A percentile compares a stretch with the other conserved stretches of the same genome.
These are phyloP conservation scores for Alcedo quadribrachys DNA, from an alignment of 2,797 vertebrate species.

Conservation along the genomic window DNA sequence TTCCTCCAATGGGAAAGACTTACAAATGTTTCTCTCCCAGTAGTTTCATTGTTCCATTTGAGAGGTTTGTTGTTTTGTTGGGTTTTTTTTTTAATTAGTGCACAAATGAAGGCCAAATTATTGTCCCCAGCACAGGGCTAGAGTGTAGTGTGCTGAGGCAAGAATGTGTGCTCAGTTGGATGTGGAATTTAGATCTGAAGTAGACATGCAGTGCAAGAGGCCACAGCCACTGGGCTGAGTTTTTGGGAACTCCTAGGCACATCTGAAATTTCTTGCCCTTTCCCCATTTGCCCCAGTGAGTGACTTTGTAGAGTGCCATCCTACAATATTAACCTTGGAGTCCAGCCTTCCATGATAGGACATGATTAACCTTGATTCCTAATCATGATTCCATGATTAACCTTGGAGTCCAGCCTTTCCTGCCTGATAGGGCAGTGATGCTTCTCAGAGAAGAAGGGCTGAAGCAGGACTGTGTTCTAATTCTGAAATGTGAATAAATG, in stretches of 20 bases:
- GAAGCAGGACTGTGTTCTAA: background rate
- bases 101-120: background rate
- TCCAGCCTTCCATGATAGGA: background rate
- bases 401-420: background rate
- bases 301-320: background rate
- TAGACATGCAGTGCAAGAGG: background rate
- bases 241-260: background rate
- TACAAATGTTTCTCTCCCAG: background rate
- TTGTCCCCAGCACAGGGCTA: background rate
- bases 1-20: background rate
- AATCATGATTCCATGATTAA: background rate
- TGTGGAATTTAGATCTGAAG: background rate
- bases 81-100: background rate
- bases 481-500: background rate
- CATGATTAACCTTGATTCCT: no score
- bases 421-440: background rate
- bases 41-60: background rate
- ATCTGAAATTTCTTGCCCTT: background rate
- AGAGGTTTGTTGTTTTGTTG: background rate
- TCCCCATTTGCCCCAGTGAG: accelerated
- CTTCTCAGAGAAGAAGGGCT: background rate
- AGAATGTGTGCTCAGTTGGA: background rate
- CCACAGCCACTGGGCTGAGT: background rate
- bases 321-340: background rate
- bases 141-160: background rate